Conservation (phyloP, 1,140 invertebrate genomes). For the Ptiloglossa arizonensis region DNA sequence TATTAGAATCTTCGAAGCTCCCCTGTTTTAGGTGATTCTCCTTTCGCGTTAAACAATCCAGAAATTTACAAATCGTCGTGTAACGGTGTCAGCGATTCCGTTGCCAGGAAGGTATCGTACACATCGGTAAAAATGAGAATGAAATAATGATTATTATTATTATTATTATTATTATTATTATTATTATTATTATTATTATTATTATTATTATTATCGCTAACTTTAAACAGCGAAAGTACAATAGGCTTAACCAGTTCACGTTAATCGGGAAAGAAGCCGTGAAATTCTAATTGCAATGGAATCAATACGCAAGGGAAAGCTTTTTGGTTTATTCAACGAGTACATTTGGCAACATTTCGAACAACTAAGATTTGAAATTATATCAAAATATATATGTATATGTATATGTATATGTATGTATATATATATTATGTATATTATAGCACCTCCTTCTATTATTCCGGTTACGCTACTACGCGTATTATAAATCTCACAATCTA, state of each 20-base stretch:
- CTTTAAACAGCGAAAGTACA: neutral
- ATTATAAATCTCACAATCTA: slow-evolving; percentile 11
- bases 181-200: no score
- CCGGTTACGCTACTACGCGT: slow-evolving; percentile 2
- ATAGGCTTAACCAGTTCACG: slow-evolving; percentile 19
- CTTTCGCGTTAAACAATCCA: slow-evolving; percentile 8
- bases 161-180: no score
- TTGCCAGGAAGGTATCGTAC: neutral
- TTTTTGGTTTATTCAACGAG: no score
- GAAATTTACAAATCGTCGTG: slow-evolving; percentile 8
- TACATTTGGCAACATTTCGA: neutral
- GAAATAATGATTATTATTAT: neutral
- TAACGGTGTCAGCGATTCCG: neutral
- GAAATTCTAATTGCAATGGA: neutral
- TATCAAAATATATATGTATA: slow-evolving; percentile 1
- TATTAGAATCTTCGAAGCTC: slow-evolving; percentile 38
- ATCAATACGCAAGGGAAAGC: no score
- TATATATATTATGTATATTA: no score
- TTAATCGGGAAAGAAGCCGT: neutral
- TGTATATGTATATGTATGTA: neutral
- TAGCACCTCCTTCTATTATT: neutral
- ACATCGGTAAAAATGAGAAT: neutral
- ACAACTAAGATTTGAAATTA: slow-evolving; percentile 6
- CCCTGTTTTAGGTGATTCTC: slow-evolving; percentile 8
- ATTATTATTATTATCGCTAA: neutral